Percentiles rank a stretch among this genome's conserved stretches.
phyloP scores from a whole-genome alignment of 1,140 invertebrate genomes.

The Zophobas atratus region DNA sequence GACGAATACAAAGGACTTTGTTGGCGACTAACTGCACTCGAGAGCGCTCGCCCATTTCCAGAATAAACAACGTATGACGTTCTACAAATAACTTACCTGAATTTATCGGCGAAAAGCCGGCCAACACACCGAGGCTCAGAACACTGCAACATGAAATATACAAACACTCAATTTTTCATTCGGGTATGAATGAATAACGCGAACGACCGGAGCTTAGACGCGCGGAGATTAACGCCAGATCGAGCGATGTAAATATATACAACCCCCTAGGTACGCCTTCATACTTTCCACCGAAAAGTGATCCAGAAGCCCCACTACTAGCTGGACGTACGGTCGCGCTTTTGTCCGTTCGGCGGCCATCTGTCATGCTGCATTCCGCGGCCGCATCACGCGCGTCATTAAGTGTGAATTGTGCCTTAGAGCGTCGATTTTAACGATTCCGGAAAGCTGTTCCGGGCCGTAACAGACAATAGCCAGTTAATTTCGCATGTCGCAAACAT shows the following conservation, averaged over 20 bases:
- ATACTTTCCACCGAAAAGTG: too few relatives aligned
- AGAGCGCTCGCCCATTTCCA: conserved; percentile 15
- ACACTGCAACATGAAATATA: conserved; percentile 7
- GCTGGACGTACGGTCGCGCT: too few relatives aligned
- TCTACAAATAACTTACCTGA: conserved; percentile 21
- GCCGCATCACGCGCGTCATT: conserved; percentile 39
- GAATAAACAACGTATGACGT: conserved; percentile 35
- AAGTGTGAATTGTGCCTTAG: conserved; percentile 44
- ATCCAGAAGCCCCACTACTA: too few relatives aligned
- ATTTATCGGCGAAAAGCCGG: not conserved
- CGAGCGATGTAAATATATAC: too few relatives aligned
- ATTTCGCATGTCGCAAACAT: conserved; percentile 63
- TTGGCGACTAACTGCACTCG: conserved; percentile 29
- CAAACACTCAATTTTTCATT: conserved; percentile 10
- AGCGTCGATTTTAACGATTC: conserved; percentile 36
- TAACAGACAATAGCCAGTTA: conserved; percentile 61
- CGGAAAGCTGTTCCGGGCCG: conserved; percentile 37
- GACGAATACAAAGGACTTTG: conserved; percentile 39
- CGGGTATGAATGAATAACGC: conserved; percentile 2
- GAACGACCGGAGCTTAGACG: not conserved
- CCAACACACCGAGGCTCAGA: not conserved
- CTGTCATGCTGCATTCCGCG: conserved; percentile 26
- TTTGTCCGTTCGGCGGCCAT: not conserved
- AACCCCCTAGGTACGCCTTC: too few relatives aligned
- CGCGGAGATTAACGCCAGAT: not conserved